Conservation (phyloP, 2,797 vertebrate species). For the Phaenicophaeus curvirostris region DNA sequence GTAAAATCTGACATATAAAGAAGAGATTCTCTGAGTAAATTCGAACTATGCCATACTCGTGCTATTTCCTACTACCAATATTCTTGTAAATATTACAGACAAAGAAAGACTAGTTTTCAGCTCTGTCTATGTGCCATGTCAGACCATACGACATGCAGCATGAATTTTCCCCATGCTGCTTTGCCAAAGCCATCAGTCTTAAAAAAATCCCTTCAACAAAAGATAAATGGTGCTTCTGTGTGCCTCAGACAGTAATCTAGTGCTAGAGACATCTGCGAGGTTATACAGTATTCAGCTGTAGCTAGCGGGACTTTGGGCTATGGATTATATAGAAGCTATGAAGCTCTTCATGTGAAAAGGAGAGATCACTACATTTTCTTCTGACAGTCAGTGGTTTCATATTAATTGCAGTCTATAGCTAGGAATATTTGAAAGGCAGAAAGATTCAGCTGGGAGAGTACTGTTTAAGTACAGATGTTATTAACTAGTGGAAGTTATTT, state of each 20-base stretch:
- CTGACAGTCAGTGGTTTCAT: neutral
- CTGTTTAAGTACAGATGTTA: neutral
- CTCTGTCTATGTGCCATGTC: neutral
- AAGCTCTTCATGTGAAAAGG: neutral
- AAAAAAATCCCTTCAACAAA: neutral
- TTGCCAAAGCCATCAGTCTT: conserved; percentile 6
- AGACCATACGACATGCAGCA: conserved; percentile 4
- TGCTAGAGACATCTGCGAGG: neutral
- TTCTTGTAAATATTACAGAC: neutral
- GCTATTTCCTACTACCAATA: conserved; percentile 8
- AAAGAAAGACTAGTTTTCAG: conserved; percentile 14
- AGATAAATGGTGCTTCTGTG: neutral
- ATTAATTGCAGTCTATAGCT: neutral
- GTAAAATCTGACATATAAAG: neutral
- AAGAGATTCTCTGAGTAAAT: conserved; percentile 7
- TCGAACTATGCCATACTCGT: neutral
- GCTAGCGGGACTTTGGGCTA: neutral
- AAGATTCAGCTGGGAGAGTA: neutral
- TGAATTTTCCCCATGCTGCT: neutral
- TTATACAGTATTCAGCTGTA: neutral
- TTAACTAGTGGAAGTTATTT: neutral
- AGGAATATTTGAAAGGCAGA: neutral
- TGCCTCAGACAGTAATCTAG: neutral
- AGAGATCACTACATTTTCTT: neutral
- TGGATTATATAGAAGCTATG: neutral